Evolutionary conservation across 2,888 invertebrate species (phyloP), one percentile per base, ranked within the genome.

Genomic region (Druceiella hillmani): DNA sequence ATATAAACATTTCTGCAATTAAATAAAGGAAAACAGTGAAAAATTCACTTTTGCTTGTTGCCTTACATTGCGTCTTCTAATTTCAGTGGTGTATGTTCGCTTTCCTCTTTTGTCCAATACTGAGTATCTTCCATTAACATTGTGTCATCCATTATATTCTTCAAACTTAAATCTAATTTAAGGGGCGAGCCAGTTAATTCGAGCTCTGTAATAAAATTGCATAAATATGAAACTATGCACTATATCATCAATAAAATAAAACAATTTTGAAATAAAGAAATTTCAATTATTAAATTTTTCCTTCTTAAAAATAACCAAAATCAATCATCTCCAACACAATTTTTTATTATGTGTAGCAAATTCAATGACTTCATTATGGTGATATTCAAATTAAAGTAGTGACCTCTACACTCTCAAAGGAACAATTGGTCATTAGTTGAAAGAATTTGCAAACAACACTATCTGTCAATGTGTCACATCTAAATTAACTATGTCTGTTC

Each of bases 101-200:
- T 54, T 53, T 74, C 74, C 24, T 71, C 72, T 38, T 65, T 69
- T 17, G 46, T 61, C 68, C 72, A 74, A 2, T 69, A 40, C 34
- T 73, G 68, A 3, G 66, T 64, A 31, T 66, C 62, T 52, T 71
- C 69, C 14, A 63, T 53, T 7, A 66, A 53, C 29, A 70, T 49
- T 0, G 71, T 71, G 11, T 72, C 71, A 56, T 71, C 70, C 1
- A 73, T 48, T 25, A 64, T 54, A 2, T 65, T 59, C 44, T 74
- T 71, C 15, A 69, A 52, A 48, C 69, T 71, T 35, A 75, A 52
- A 49, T 74, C 72, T 11, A 74, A 51, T 49, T 73, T 72, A 1
- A 75, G 52, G 1, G 75, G 75, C 7, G 74, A 74, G 2, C 75
- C 75, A 3, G 74, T 75, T 2, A 74, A 49, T 6, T 75, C 74